phyloP scores from a whole-genome alignment of 2,888 invertebrate species.

The Hypomecis punctinalis region DNA sequence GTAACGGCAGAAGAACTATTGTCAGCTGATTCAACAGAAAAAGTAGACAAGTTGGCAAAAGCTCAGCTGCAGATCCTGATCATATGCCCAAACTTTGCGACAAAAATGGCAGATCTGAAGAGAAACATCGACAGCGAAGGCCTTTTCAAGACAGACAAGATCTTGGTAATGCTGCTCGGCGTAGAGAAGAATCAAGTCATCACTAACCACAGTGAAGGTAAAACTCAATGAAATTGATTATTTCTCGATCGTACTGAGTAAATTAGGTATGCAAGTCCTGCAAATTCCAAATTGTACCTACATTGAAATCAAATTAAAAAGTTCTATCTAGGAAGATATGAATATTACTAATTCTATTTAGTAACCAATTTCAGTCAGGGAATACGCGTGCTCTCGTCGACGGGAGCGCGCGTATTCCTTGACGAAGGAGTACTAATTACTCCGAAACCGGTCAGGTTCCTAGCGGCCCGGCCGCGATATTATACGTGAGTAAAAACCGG shows the following conservation, averaged over 20 bases:
- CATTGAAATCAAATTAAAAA: too few relatives aligned
- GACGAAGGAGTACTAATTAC: too few relatives aligned
- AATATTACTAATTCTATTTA: too few relatives aligned
- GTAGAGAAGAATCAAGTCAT: slow-evolving; percentile 90
- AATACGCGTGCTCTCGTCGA: too few relatives aligned
- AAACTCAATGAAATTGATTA: slow-evolving; percentile 23
- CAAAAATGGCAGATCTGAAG: slow-evolving; percentile 84
- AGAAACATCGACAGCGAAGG: slow-evolving; percentile 83
- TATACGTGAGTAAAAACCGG: too few relatives aligned
- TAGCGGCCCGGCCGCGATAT: too few relatives aligned
- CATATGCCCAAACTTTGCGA: slow-evolving; percentile 90
- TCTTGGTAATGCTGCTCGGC: slow-evolving; percentile 92
- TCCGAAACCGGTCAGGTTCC: too few relatives aligned
- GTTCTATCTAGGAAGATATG: too few relatives aligned
- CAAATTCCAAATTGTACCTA: too few relatives aligned
- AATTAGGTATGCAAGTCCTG: too few relatives aligned
- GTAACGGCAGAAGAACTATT: slow-evolving; percentile 89
- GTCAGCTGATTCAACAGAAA: slow-evolving; percentile 78
- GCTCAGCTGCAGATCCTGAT: slow-evolving; percentile 93
- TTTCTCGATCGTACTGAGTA: not conserved
- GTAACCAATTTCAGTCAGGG: too few relatives aligned
- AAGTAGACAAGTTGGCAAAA: slow-evolving; percentile 83
- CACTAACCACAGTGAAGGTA: slow-evolving; percentile 88
- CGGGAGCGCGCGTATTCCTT: too few relatives aligned
- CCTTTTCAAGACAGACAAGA: slow-evolving; percentile 88